These are phyloP conservation scores for Varanus komodoensis DNA, from an alignment of 2,113 vertebrate species.

Conservation along the genomic window DNA sequence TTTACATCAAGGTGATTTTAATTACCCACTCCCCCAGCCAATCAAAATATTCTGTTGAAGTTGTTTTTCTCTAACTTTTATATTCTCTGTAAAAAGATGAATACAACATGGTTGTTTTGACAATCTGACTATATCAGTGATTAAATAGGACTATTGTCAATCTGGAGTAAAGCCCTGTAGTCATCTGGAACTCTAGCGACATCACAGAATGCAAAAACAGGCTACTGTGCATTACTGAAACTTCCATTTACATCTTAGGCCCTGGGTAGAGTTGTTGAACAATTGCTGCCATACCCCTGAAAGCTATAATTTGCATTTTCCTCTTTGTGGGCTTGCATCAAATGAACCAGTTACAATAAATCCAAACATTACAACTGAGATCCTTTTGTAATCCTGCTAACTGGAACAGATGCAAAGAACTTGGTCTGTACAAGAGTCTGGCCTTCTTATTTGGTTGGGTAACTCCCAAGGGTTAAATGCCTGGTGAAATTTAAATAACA, in stretches of 20 bases:
- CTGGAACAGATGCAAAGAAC: neutral
- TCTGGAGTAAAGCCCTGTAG: neutral
- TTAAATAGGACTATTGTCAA: neutral
- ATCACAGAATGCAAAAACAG: conserved; percentile 10
- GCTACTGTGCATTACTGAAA: neutral
- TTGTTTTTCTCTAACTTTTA: neutral
- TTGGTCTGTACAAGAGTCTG: neutral
- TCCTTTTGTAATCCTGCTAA: conserved; percentile 3
- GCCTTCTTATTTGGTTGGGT: conserved; percentile 2
- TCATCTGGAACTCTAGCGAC: neutral
- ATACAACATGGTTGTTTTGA: neutral
- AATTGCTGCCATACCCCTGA: neutral
- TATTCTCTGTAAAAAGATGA: neutral
- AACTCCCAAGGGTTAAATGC: neutral
- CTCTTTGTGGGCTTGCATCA: neutral
- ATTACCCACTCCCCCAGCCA: neutral
- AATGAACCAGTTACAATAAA: neutral
- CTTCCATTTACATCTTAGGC: neutral
- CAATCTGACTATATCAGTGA: neutral
- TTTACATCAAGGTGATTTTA: neutral
- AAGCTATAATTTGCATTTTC: conserved; percentile 17
- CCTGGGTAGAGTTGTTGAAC: neutral
- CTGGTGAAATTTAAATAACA: neutral
- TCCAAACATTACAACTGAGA: neutral
- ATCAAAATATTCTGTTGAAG: neutral